Evolutionary conservation across 2,797 vertebrate species (phyloP).

Genomic region (Crenuchus spilurus): DNA sequence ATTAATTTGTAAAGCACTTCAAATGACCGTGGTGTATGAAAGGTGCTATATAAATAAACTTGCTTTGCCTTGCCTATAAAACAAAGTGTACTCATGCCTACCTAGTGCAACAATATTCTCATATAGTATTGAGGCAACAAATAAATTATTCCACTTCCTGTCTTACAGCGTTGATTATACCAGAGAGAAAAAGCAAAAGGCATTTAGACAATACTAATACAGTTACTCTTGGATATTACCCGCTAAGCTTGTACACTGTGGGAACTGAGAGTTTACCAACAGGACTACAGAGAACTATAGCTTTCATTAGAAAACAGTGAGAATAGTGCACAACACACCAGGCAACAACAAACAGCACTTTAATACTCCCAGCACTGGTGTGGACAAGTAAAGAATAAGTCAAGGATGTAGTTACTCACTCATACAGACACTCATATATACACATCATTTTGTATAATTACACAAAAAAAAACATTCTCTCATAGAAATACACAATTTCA

Average conservation of each 20-base stretch:
- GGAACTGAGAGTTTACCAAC: constrained; percentile 51
- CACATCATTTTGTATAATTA: constrained; percentile 13
- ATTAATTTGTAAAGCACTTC: no score
- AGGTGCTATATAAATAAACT: no score
- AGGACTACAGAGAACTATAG: constrained; percentile 56
- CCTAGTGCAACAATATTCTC: constrained; percentile 36
- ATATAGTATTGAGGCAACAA: constrained; percentile 37
- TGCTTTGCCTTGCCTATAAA: no score
- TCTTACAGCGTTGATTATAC: constrained; percentile 43
- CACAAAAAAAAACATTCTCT: constrained; percentile 1
- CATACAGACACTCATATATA: constrained; percentile 63
- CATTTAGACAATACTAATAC: constrained; percentile 51
- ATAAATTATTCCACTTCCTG: constrained; percentile 21
- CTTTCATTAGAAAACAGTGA: constrained; percentile 49
- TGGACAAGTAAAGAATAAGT: constrained; percentile 63
- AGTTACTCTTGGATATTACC: constrained; percentile 46
- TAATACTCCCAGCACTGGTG: constrained; percentile 71
- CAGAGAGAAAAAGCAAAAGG: constrained; percentile 27
- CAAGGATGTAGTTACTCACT: constrained; percentile 38
- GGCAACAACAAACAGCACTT: constrained; percentile 68
- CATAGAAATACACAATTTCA: not conserved
- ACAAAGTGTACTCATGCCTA: constrained; percentile 45
- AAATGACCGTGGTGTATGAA: no score
- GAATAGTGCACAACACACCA: constrained; percentile 58
- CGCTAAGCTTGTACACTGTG: constrained; percentile 42